Base-by-base conservation (phyloP, 1,140 invertebrate species). In the honey bee (Apis mellifera) region DNA sequence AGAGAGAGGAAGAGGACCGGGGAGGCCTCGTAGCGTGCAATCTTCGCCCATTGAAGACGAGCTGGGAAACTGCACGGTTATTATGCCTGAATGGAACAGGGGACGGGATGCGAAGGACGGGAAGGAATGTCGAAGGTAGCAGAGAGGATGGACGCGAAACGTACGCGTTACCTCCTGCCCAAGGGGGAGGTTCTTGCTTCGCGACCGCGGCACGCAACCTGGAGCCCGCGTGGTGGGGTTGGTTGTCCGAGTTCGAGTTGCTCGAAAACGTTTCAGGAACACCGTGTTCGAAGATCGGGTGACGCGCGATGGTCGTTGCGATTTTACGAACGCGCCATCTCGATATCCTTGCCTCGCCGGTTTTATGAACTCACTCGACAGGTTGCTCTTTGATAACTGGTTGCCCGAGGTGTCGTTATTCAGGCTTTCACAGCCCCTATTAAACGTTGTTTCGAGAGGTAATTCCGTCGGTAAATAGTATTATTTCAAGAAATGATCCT, bases 11-110 rank as follows among this genome's bases (percentile, higher is more conserved):
- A 26, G 26, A 26, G 26, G 26, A 26, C 26, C 91, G 90, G 90
- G 89, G 87, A n/a, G 90, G 90, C 90, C 91, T 92, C 81, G 90
- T 91, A 93, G 91, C 92, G 87, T 94, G 92, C 93, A 94, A 94
- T 94, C 93, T 94, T 93, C 89, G 89, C 84, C 92, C 92, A 94
- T 94, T 94, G 93, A 94, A 93, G 92, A 93, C 91, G 90, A 91
- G 89, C 91, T 94, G 93, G 92, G 92, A 94, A 94, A 94, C 92
- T 94, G 93, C 92, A 91, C 90, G 92, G 93, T 93, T 93, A 94
- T 94, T 93, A 93, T 93, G 91, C 89, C 89, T 94, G 89, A 94
- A 93, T 93, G 92, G 90, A 89, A 92, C 85, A 89, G 89, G 82
- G 81, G 89, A 88, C 82, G 86, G 70, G 86, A 85, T 79, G 87